Evolutionary conservation across 1,140 invertebrate genomes (phyloP).

Genomic region (Trypoxylus dichotomus): DNA sequence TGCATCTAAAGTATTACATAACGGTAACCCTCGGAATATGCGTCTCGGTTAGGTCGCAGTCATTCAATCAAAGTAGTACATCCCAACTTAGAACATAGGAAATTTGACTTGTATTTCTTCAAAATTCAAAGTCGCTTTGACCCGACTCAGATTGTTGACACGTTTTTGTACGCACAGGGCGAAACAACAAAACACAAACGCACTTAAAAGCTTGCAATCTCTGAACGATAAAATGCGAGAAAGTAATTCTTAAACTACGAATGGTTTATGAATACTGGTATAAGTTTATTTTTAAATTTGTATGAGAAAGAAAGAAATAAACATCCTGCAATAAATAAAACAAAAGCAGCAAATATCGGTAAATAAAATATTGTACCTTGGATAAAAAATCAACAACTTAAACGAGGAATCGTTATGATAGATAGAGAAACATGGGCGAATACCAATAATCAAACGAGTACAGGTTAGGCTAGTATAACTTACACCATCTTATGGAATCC

Average conservation of each 20-base stretch:
- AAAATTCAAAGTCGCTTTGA: too few relatives aligned
- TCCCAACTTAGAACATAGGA: too few relatives aligned
- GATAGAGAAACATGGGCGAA: conserved; percentile 7
- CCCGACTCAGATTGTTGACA: too few relatives aligned
- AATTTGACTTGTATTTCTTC: too few relatives aligned
- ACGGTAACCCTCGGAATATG: too few relatives aligned
- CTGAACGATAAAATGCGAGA: conserved; percentile 4
- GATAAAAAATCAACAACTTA: conserved; percentile 29
- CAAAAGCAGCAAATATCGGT: conserved; percentile 30
- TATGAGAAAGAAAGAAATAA: conserved; percentile 19
- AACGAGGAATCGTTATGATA: neutral
- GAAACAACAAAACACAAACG: neutral
- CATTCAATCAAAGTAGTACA: too few relatives aligned
- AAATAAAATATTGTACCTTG: conserved; percentile 26
- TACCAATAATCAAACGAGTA: neutral
- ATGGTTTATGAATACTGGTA: conserved; percentile 31
- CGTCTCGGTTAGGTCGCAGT: too few relatives aligned
- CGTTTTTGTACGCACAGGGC: too few relatives aligned
- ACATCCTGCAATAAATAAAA: conserved; percentile 40
- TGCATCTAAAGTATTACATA: too few relatives aligned
- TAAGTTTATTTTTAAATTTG: neutral
- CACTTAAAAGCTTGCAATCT: neutral
- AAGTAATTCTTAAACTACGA: neutral
- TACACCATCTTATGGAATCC: conserved; percentile 29
- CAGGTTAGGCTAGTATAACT: neutral